Percentiles rank a stretch among this genome's conserved stretches.
phyloP scores from a whole-genome alignment of 35 echinoderm and acorn worm species.

The Lytechinus pictus region DNA sequence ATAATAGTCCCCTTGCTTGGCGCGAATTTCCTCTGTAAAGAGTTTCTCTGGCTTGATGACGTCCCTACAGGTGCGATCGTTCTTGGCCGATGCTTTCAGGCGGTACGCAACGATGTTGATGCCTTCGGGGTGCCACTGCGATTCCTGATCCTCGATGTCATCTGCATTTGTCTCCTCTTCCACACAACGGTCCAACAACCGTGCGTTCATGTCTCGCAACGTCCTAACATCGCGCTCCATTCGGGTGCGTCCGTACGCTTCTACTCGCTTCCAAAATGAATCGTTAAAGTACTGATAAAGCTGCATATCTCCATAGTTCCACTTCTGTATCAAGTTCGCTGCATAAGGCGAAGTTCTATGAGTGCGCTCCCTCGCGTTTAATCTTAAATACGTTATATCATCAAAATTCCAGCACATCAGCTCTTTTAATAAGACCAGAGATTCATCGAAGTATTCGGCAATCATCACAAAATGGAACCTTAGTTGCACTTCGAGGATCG shows the following conservation, averaged over 20 bases:
- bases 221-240: slow-evolving; percentile 53
- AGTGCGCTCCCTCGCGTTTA: slow-evolving; percentile 60
- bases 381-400: slow-evolving; percentile 61
- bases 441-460: slow-evolving; percentile 77
- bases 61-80: slow-evolving; percentile 57
- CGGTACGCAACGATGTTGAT: slow-evolving; percentile 65
- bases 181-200: slow-evolving; percentile 65
- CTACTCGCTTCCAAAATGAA: slow-evolving; percentile 57
- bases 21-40: slow-evolving; percentile 64
- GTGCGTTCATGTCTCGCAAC: slow-evolving; percentile 35
- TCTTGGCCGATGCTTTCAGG: slow-evolving; percentile 49
- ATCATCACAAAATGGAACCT: slow-evolving; percentile 64
- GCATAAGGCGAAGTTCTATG: slow-evolving; percentile 26
- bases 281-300: slow-evolving; percentile 70
- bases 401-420: slow-evolving; percentile 69
- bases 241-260: slow-evolving; percentile 37
- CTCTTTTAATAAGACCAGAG: slow-evolving; percentile 68
- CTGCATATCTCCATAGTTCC: slow-evolving; percentile 62
- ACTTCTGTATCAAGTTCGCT: slow-evolving; percentile 32
- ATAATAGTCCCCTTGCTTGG: slow-evolving; percentile 56
- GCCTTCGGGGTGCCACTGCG: slow-evolving; percentile 67
- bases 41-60: slow-evolving; percentile 66
- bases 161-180: slow-evolving; percentile 43
- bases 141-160: slow-evolving; percentile 49
- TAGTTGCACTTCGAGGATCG: slow-evolving; percentile 48